Percentiles rank a stretch among this genome's conserved stretches.
phyloP scores from a whole-genome alignment of 1,140 invertebrate species.

The Pachypeltis micranthus region DNA sequence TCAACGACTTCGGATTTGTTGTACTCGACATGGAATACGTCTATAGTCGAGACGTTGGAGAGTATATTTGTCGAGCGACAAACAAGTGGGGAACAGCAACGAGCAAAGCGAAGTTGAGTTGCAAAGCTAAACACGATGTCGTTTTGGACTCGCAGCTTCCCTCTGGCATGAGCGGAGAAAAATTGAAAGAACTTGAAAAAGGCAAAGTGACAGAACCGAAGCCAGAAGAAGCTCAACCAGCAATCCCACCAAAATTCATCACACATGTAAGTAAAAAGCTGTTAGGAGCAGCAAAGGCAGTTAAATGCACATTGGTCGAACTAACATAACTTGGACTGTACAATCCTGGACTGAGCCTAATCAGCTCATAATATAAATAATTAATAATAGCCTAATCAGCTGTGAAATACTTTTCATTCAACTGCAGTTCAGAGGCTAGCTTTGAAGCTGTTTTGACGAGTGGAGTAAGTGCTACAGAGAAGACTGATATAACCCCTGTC shows the following conservation, averaged over 20 bases:
- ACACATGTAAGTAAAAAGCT: conserved; percentile 44
- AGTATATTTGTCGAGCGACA: conserved; percentile 72
- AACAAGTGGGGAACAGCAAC: conserved; percentile 76
- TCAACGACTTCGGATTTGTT: conserved; percentile 89
- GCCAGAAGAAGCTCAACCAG: conserved; percentile 52
- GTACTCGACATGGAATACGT: conserved; percentile 77
- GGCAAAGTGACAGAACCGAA: conserved; percentile 57
- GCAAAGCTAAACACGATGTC: conserved; percentile 72
- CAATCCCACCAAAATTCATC: conserved; percentile 68
- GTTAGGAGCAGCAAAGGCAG: too few relatives aligned
- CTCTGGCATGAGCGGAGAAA: conserved; percentile 82
- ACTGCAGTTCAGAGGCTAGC: too few relatives aligned
- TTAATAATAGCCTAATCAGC: too few relatives aligned
- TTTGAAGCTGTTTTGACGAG: too few relatives aligned
- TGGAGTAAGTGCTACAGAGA: too few relatives aligned
- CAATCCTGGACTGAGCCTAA: neutral
- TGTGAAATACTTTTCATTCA: too few relatives aligned
- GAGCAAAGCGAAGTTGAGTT: conserved; percentile 69
- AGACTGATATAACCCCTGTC: too few relatives aligned
- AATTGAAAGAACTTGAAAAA: conserved; percentile 82
- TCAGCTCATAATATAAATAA: neutral
- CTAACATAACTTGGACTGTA: conserved; percentile 1
- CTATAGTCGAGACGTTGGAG: conserved; percentile 71
- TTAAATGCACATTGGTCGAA: too few relatives aligned
- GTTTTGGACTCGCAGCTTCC: conserved; percentile 86